Evolutionary conservation across 2,113 vertebrate species (phyloP), one percentile per base, ranked within the genome.

Genomic region (Plectropomus leopardus): DNA sequence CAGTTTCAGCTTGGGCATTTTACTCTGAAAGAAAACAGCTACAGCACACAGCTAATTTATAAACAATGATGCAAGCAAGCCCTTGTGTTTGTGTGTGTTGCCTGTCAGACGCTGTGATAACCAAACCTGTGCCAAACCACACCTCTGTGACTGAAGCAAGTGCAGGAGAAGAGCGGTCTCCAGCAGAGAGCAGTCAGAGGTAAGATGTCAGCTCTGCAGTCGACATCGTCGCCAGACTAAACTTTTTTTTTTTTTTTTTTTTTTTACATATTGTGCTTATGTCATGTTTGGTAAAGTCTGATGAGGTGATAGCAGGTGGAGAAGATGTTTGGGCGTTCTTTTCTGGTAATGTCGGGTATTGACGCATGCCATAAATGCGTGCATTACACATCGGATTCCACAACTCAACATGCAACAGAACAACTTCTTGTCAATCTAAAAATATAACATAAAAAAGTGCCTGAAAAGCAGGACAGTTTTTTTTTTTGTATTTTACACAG

Each of bases 31-130:
- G 32, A 32, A 32, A 32, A 32, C 6, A 32, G 3, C 34, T 34
- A 1, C 5, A 34, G 34, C 5, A 34, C 34, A 34, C 34, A 34
- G 34, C 34, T 34, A 5, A 8, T 34, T 40, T 40, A 28, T 3
- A 65, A 51, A 55, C 21, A 21, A n/a, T 19, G 15, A 77, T 23
- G 8, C 10, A 1, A 66, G 2, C 10, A 66, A 53, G 17, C 5
- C 6, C 24, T 7, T 23, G n/a, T 72, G 13, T 58, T 4, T 76
- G 30, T 73, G 19, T 74, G 6, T 76, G 47, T 55, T 28, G 15
- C 28, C 42, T 83, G 17, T 67, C 44, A 95, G 95, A 95, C 32
- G 90, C 17, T 10, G 74, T 94, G 45, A 84, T 93, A 63, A 93
- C 83, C 28, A 82, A 80, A 63, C 67, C 72, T 50, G 23, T 13